Evolutionary conservation across 2,888 invertebrate species (phyloP).

Genomic region (Zygothrica quintamaculata): DNA sequence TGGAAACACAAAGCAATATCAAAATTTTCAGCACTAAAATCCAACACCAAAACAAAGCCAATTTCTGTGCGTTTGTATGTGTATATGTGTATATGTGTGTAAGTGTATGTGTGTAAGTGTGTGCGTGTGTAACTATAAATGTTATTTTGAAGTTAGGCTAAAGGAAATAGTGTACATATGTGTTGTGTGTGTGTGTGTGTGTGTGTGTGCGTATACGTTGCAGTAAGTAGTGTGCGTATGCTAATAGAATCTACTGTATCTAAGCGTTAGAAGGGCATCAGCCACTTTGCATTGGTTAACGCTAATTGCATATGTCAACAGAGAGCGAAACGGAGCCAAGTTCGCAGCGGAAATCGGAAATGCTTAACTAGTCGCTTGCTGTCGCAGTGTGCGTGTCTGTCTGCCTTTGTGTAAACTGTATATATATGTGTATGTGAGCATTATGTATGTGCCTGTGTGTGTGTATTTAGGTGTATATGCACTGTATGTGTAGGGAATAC

Average conservation of each 20-base stretch:
- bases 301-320: conserved; percentile 80
- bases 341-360: conserved; percentile 73
- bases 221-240: conserved; percentile 40
- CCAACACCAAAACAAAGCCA: conserved; percentile 68
- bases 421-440: neutral
- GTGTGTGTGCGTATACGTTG: conserved; percentile 23
- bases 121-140: conserved; percentile 17
- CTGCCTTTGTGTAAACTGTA: conserved; percentile 19
- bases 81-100: conserved; percentile 36
- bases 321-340: conserved; percentile 58
- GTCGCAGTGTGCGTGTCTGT: conserved; percentile 12
- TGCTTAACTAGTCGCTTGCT: conserved; percentile 72
- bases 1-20: conserved; percentile 17
- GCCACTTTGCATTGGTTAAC: conserved; percentile 78
- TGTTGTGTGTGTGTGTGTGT: conserved; percentile 28
- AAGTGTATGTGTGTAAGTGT: conserved; percentile 12
- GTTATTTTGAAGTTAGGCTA: too few relatives aligned
- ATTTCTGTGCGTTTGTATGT: conserved; percentile 21
- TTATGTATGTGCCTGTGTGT: conserved; percentile 5
- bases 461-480: conserved; percentile 11
- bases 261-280: conserved; percentile 51
- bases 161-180: conserved; percentile 2
- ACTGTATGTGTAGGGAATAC: conserved; percentile 26
- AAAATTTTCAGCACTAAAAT: conserved; percentile 29
- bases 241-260: conserved; percentile 72